These are phyloP conservation scores for Criorhina ranunculi DNA, from an alignment of 2,888 invertebrate species.

Conservation along the genomic window DNA sequence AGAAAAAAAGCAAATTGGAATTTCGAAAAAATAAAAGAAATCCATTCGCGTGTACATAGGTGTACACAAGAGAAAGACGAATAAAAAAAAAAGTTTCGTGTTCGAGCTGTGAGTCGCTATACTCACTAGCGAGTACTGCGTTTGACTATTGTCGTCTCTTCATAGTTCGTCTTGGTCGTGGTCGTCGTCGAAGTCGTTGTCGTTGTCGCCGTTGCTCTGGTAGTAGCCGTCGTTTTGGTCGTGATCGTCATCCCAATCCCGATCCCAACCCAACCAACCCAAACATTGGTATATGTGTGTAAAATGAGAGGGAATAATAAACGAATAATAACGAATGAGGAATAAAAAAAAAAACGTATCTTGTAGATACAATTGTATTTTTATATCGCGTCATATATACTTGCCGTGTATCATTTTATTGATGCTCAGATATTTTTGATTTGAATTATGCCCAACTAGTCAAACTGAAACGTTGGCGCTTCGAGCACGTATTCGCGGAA, in stretches of 20 bases:
- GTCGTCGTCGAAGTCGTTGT: slow-evolving; percentile 54
- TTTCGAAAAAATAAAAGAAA: slow-evolving; percentile 74
- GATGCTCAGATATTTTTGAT: slow-evolving; percentile 84
- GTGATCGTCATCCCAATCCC: slow-evolving; percentile 64
- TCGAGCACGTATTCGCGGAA: slow-evolving; percentile 85
- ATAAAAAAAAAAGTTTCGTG: slow-evolving; percentile 66
- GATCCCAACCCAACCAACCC: slow-evolving; percentile 48
- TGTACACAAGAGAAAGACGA: slow-evolving; percentile 59
- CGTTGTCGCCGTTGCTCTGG: background rate
- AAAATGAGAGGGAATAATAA: slow-evolving; percentile 76
- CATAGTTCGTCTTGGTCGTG: slow-evolving; percentile 70
- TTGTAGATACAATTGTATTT: slow-evolving; percentile 77
- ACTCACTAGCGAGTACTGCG: slow-evolving; percentile 35
- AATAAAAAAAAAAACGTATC: slow-evolving; percentile 58
- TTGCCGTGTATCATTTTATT: slow-evolving; percentile 81
- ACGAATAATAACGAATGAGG: slow-evolving; percentile 71
- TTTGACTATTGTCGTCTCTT: slow-evolving; percentile 74
- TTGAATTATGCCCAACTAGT: slow-evolving; percentile 85
- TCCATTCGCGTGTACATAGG: slow-evolving; percentile 55
- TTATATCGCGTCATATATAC: slow-evolving; percentile 74
- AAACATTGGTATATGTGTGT: slow-evolving; percentile 71
- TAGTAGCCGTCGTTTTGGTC: slow-evolving; percentile 20
- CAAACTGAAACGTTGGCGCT: slow-evolving; percentile 85
- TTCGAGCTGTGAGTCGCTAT: background rate
- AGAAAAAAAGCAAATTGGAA: slow-evolving; percentile 67